Evolutionary conservation across 2,113 vertebrate genomes (phyloP).

Genomic region (Semicossyphus pulcher): DNA sequence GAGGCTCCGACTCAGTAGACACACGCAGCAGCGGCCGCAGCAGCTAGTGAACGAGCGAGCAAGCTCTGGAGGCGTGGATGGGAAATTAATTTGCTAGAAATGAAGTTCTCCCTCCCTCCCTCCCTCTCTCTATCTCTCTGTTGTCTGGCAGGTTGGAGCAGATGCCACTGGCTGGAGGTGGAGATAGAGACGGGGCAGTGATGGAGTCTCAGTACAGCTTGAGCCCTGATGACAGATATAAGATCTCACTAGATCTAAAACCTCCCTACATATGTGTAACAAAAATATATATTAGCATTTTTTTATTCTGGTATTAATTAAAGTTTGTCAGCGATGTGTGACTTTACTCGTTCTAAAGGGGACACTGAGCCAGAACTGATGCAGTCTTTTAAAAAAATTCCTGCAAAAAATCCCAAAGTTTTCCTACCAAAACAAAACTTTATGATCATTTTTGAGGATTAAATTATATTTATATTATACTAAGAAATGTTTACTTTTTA

Average conservation of each 20-base stretch:
- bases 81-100: constrained; percentile 85
- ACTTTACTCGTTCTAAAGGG: too few relatives aligned
- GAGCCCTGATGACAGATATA: constrained; percentile 32
- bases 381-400: too few relatives aligned
- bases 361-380: too few relatives aligned
- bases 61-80: constrained; percentile 82
- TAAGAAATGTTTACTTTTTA: too few relatives aligned
- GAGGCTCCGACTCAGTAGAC: constrained; percentile 81
- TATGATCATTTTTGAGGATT: too few relatives aligned
- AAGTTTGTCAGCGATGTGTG: not conserved
- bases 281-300: not conserved
- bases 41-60: constrained; percentile 67
- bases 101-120: constrained; percentile 75
- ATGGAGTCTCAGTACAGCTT: constrained; percentile 19
- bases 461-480: too few relatives aligned
- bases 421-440: too few relatives aligned
- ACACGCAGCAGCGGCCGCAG: constrained; percentile 70
- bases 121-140: constrained; percentile 31
- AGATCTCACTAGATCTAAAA: constrained; percentile 9
- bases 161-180: constrained; percentile 74
- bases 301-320: not conserved
- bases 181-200: constrained; percentile 52
- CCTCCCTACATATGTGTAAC: not conserved
- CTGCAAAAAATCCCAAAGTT: too few relatives aligned
- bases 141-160: constrained; percentile 76